Conservation (phyloP, 2,888 invertebrate genomes). For the Netelia melanura region DNA sequence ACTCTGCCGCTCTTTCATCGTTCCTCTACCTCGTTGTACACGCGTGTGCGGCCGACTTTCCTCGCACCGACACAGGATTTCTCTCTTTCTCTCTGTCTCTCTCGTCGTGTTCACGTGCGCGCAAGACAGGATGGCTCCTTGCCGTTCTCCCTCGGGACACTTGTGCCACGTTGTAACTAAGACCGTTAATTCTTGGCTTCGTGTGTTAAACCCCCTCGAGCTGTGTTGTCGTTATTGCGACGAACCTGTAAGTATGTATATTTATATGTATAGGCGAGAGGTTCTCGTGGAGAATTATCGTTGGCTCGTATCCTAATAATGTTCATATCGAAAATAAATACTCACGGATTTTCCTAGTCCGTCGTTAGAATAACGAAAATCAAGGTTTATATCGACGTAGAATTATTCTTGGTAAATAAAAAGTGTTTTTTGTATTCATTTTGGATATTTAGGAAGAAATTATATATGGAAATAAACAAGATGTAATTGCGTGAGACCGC, state of each 20-base stretch:
- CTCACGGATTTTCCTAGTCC: too few species aligned
- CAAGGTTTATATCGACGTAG: neutral
- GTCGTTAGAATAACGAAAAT: too few species aligned
- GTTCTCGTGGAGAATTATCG: neutral
- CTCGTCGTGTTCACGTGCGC: conserved; percentile 10
- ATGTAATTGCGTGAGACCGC: too few species aligned
- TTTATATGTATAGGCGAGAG: neutral
- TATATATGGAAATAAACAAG: too few species aligned
- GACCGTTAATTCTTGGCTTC: conserved; percentile 84
- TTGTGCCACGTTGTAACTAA: conserved; percentile 83
- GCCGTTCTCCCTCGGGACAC: conserved; percentile 80
- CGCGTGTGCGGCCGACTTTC: conserved; percentile 11
- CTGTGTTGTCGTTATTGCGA: conserved; percentile 63
- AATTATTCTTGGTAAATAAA: neutral
- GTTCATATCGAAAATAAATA: neutral
- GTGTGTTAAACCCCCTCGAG: conserved; percentile 58
- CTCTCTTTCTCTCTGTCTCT: neutral
- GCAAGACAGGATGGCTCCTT: conserved; percentile 65
- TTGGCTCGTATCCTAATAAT: neutral
- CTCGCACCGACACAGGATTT: conserved; percentile 11
- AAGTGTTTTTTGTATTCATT: too few species aligned
- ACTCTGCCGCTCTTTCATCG: conserved; percentile 53
- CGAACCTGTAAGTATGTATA: conserved; percentile 4
- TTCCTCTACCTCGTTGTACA: conserved; percentile 24
- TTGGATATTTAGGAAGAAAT: too few species aligned